phyloP scores from a whole-genome alignment of 1,140 invertebrate genomes.

The Steinernema khuongi region DNA sequence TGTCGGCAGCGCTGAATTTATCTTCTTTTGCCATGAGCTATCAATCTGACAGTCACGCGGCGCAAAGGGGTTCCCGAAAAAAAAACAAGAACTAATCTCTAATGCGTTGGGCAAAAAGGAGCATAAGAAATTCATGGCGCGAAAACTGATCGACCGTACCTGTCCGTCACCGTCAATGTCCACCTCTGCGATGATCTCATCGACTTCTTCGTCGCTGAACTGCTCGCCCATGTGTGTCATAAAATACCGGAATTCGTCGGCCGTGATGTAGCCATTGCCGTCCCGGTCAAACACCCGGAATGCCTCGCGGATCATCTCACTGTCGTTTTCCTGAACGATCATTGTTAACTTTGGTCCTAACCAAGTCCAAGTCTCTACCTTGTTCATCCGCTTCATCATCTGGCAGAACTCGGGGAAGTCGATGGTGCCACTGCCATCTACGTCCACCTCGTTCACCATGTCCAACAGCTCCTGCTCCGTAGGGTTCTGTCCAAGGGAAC shows the following conservation, averaged over 20 bases:
- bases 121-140: not conserved
- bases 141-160: conserved; percentile 29
- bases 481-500: conserved; percentile 55
- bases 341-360: conserved; percentile 13
- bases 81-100: not conserved
- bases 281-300: conserved; percentile 58
- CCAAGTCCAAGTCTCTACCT: conserved; percentile 28
- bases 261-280: conserved; percentile 58
- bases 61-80: no score
- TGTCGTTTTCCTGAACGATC: conserved; percentile 53
- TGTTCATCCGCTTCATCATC: conserved; percentile 59
- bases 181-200: conserved; percentile 58
- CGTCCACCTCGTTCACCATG: conserved; percentile 58
- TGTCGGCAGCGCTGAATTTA: no score
- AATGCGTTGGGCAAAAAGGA: no score
- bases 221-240: conserved; percentile 59
- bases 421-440: conserved; percentile 56
- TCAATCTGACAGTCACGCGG: no score
- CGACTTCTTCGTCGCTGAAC: conserved; percentile 57
- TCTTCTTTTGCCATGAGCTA: no score
- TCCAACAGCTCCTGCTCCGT: conserved; percentile 58
- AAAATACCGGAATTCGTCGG: conserved; percentile 57
- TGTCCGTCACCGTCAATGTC: conserved; percentile 59
- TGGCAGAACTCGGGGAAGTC: conserved; percentile 58
- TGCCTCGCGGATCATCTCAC: conserved; percentile 57